A percentile compares a stretch with the other conserved stretches of the same genome.
Conservation (phyloP, 2,797 vertebrate species). For the Peromyscus melanophrys region DNA sequence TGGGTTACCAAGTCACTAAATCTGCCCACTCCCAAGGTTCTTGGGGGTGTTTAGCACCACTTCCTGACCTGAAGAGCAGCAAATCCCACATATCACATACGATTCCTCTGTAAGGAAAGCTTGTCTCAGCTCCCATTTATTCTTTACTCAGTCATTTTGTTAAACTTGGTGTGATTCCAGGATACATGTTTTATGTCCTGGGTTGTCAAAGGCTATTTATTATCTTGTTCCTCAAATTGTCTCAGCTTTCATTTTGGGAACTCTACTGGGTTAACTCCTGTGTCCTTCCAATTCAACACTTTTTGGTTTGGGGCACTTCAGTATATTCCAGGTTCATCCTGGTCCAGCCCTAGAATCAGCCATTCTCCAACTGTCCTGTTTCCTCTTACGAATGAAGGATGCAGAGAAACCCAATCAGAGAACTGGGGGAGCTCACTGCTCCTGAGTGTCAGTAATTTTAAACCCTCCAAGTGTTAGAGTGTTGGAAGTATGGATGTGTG, state of each 20-base stretch:
- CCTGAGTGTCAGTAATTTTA: background rate
- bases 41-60: background rate
- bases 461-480: background rate
- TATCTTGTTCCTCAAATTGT: background rate
- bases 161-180: background rate
- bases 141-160: background rate
- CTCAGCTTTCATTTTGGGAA: background rate
- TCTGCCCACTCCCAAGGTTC: background rate
- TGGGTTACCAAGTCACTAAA: background rate
- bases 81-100: background rate
- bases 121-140: background rate
- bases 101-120: constrained; percentile 3
- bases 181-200: background rate
- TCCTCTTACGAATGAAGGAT: background rate
- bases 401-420: background rate
- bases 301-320: background rate
- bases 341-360: background rate
- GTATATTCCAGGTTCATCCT: background rate
- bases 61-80: background rate
- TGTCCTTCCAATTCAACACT: background rate
- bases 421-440: background rate
- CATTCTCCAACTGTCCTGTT: background rate
- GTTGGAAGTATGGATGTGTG: background rate
- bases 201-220: background rate
- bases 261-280: background rate